Evolutionary conservation across 2,113 vertebrate genomes (phyloP), one percentile per base, ranked within the genome.

Genomic region (Asarcornis scutulata): DNA sequence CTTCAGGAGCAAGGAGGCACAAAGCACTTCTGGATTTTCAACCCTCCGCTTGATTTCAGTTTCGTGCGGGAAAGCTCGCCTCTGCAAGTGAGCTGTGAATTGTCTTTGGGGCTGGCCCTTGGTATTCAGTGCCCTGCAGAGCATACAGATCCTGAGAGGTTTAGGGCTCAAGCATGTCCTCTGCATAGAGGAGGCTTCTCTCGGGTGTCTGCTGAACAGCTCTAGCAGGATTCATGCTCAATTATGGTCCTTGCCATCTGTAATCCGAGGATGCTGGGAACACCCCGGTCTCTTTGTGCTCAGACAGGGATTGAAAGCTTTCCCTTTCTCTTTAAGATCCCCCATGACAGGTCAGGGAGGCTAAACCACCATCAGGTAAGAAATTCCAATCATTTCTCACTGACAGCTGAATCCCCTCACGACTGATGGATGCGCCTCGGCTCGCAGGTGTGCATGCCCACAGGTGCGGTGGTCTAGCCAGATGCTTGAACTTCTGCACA

Each of bases 401-500:
- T 86, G 94, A 87, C 80, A 96, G 68, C 12, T 2, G 0, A 73
- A 40, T 69, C 38, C 72, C n/a, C 1, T 60, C 71, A 13, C 32
- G 3, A 1, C 46, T 96, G 92, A 93, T 81, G 85, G 94, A 92
- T 86, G 72, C 75, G 53, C 63, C 5, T 48, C 68, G 32, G 17
- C 38, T 75, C 2, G 1, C 96, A 96, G 96, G 95, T 96, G 92
- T 83, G 69, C 7, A 1, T 93, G 68, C 92, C 91, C 89, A 38
- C 83, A 82, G 88, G 83, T 69, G 78, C 17, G 7, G 68, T 3
- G 5, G 21, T 23, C 82, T 53, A 31, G 0, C 59, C 93, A 94
- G 63, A 22, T 91, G 88, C 87, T 75, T 60, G 74, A 84, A 29
- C 77, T 85, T 18, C 38, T 31, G 91, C 67, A 72, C 15, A 3